Conservation (phyloP, 2,797 vertebrate species). For the Moxostoma hubbsi region DNA sequence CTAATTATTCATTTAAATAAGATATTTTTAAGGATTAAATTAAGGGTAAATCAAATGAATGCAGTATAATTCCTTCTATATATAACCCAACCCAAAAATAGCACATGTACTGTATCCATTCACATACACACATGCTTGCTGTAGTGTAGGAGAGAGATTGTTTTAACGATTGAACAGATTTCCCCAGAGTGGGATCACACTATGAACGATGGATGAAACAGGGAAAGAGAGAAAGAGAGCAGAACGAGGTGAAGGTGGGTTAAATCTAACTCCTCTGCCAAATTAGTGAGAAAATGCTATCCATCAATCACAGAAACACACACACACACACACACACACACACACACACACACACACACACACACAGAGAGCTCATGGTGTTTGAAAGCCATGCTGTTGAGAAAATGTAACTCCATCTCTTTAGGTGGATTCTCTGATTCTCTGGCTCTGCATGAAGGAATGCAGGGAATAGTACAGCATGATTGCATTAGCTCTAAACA, state of each 20-base stretch:
- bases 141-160: slow-evolving; percentile 16
- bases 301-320: slow-evolving; percentile 62
- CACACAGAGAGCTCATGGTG: not conserved
- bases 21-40: no score
- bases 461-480: slow-evolving; percentile 9
- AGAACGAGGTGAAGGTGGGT: slow-evolving; percentile 29
- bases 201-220: slow-evolving; percentile 39
- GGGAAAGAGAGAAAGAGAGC: slow-evolving; percentile 43
- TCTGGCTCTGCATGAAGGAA: not conserved
- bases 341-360: no score
- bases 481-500: slow-evolving; percentile 26
- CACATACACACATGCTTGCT: slow-evolving; percentile 13
- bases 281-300: slow-evolving; percentile 55
- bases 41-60: no score
- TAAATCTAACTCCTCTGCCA: slow-evolving; percentile 34
- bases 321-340: slow-evolving; percentile 18
- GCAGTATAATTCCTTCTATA: not conserved
- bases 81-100: slow-evolving; percentile 21
- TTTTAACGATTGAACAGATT: slow-evolving; percentile 59
- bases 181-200: slow-evolving; percentile 67
- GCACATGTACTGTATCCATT: slow-evolving; percentile 21
- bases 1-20: no score
- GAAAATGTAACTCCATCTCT: not conserved
- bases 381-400: slow-evolving; percentile 7
- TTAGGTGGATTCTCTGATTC: not conserved